Evolutionary conservation across 2,888 invertebrate genomes (phyloP), one percentile per base, ranked within the genome.

Genomic region (Ophion ventricosus): DNA sequence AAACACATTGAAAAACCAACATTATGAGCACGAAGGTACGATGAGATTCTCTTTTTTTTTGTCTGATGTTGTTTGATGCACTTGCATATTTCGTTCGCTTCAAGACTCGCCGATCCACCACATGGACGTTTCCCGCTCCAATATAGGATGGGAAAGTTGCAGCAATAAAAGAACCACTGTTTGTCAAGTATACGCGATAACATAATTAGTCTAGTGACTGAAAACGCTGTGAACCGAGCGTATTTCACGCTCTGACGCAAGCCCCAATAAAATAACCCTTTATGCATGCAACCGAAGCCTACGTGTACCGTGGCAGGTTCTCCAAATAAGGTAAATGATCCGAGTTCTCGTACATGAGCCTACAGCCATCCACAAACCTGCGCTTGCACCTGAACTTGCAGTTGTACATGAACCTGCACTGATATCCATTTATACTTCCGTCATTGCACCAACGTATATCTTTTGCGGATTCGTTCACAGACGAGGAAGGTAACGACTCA

Each of bases 1-100:
- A 85, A 35, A 73, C 49, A 49, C 59, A 40, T 59, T 25, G 23
- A 72, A 80, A 26, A 29, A 70, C 57, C n/a, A 76, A 26, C 17
- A 59, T 49, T 25, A 40, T 20, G 25, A 26, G 25, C 25, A 43
- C 14, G 17, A 35, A 75, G 29, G 57, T 57, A 76, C 70, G 69
- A 54, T 70, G 59, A 20, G 49, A 63, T 57, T 69, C 40, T 40
- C 63, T 23, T 74, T n/a, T 74, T n/a, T 66, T 73, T 69, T 35
- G 23, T 69, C 54, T 1, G 63, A 11, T 56, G 59, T 17, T 40
- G 3, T 66, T 35, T 74, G 57, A 57, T 61, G 73, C 25, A n/a
- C 43, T 61, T 29, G 43, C 43, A n/a, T 23, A 57, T 72, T 23
- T 57, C 10, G 0, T 23, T 40, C 23, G 40, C 26, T 59, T 57